Percentiles rank a stretch among this genome's conserved stretches.
These are phyloP conservation scores for Semibalanus balanoides DNA, from an alignment of 1,140 invertebrate species.

Conservation along the genomic window DNA sequence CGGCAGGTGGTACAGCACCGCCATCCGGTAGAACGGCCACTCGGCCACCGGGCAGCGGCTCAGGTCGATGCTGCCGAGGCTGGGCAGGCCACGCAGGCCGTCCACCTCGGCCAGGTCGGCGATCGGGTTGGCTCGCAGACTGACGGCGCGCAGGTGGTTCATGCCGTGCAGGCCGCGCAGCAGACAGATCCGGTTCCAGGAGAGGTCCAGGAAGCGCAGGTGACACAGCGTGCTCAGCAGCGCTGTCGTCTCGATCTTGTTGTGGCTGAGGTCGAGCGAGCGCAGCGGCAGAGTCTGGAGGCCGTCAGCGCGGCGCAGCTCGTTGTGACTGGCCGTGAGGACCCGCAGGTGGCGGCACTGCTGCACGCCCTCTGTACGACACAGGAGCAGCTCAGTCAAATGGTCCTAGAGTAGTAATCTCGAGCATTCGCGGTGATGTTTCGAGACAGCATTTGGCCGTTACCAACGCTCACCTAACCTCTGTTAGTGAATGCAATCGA, in stretches of 20 bases:
- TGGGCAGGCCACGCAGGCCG: background rate
- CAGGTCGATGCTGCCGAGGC: background rate
- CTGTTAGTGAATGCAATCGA: too few relatives aligned
- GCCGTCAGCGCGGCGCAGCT: background rate
- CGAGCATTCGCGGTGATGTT: too few relatives aligned
- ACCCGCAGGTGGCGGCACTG: background rate
- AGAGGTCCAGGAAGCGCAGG: background rate
- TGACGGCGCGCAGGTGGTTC: background rate
- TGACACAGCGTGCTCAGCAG: background rate
- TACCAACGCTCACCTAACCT: too few relatives aligned
- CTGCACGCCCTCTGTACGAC: background rate
- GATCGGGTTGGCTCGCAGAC: background rate
- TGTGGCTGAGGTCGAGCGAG: background rate
- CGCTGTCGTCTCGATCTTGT: background rate
- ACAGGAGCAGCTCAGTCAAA: too few relatives aligned
- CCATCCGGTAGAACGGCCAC: background rate
- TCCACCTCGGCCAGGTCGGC: background rate
- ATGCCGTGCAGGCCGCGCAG: background rate
- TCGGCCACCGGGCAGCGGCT: background rate
- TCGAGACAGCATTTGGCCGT: too few relatives aligned
- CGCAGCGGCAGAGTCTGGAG: background rate
- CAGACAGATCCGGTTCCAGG: background rate
- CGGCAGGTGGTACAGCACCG: background rate
- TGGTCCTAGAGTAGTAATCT: too few relatives aligned
- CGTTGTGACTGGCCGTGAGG: background rate